Conservation (phyloP, 2,797 vertebrate genomes). For the Liasis olivaceus region DNA sequence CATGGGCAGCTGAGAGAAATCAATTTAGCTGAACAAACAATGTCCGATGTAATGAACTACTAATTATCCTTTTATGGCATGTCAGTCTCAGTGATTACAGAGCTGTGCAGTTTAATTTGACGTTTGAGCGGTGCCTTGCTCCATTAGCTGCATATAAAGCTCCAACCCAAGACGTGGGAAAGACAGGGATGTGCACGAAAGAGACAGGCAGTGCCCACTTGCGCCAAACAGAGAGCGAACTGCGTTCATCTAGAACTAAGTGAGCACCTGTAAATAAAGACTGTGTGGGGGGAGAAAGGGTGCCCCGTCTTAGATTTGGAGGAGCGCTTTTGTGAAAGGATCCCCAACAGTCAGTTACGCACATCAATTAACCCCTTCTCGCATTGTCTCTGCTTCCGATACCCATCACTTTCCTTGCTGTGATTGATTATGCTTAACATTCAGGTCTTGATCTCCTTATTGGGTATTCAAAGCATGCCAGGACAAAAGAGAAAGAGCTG, state of each 20-base stretch:
- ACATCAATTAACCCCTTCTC: neutral
- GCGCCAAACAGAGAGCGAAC: neutral
- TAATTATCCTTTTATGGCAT: conserved; percentile 91
- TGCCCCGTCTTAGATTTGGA: conserved; percentile 24
- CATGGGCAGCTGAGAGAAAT: conserved; percentile 87
- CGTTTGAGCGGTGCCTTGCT: conserved; percentile 84
- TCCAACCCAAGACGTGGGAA: conserved; percentile 71
- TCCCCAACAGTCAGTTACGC: conserved; percentile 34
- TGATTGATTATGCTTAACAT: conserved; percentile 18
- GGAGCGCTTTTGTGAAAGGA: neutral
- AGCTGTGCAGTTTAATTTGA: conserved; percentile 82
- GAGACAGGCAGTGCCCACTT: too few species aligned
- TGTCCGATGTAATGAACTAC: conserved; percentile 89
- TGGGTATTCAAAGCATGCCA: conserved; percentile 2
- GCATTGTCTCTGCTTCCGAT: neutral
- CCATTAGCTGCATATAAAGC: conserved; percentile 84
- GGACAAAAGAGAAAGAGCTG: neutral
- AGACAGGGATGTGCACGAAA: conserved; percentile 10
- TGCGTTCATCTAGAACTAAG: conserved; percentile 70
- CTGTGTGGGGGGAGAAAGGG: neutral
- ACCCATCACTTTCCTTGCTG: neutral
- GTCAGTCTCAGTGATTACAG: conserved; percentile 84
- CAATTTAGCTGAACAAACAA: conserved; percentile 90
- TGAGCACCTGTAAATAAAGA: conserved; percentile 72
- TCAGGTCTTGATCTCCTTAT: conserved; percentile 20